Base-by-base conservation (phyloP, 2,797 vertebrate genomes). In the Eulemur coronatus region DNA sequence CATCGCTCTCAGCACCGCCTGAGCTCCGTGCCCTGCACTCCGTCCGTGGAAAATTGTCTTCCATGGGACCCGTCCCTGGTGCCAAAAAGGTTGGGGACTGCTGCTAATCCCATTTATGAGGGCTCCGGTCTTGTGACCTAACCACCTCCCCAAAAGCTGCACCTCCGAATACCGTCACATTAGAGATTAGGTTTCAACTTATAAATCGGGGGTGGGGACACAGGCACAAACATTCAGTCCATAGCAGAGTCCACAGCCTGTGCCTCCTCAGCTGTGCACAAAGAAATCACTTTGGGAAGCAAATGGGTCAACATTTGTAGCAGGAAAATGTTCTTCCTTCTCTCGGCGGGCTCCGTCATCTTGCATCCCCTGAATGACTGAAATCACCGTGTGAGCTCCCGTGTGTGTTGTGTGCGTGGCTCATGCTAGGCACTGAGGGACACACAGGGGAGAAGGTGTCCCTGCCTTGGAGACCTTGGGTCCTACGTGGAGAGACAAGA, bases 261-360 rank as follows among this genome's bases (percentile, higher is more conserved):
- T 0, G 1, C 15, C 41, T 48, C 13, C 4, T 46, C 14, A 1
- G 41, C 61, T 28, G 46, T 4, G 2, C 10, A 33, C 28, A 5
- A 33, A 81, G 33, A 6, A 4, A 59, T 80, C 12, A 1, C 38
- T 50, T 52, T 41, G 28, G 22, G 72, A 76, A 72, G 46, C 35
- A 61, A 84, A 80, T 0, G 26, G 35, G 26, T 69, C 57, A 63
- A 6, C 26, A 3, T 63, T 43, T 33, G 28, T 2, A 18, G 38
- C 12, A 48, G 65, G 48, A 59, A 80, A 70, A 50, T 50, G 48
- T 9, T 48, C 69, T 86, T 38, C 2, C 43, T n/a, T 63, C 46
- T 12, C 2, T 8, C 0, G 1, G 52, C 0, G 0, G 70, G 41
- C 35, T 38, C n/a, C 4, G 26, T 79, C 35, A 33, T 20, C 52